Evolutionary conservation across 2,888 invertebrate genomes (phyloP).

Genomic region (Nebria salina): DNA sequence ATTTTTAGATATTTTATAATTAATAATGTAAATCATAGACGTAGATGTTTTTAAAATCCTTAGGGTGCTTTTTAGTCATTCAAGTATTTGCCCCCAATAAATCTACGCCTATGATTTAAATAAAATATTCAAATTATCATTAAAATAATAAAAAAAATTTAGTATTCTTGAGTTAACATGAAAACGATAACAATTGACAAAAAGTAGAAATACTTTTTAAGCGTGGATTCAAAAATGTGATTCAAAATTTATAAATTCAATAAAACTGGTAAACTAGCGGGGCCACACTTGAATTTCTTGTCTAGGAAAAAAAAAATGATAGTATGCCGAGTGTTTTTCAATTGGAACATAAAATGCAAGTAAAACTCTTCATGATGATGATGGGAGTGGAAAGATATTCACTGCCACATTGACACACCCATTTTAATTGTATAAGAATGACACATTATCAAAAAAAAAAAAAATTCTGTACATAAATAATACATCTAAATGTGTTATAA

Average conservation of each 20-base stretch:
- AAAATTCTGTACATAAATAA: constrained; percentile 44
- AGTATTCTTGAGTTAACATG: not conserved
- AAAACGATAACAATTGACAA: not conserved
- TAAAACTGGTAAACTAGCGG: constrained; percentile 2
- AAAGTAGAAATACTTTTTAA: not conserved
- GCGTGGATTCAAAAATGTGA: not conserved
- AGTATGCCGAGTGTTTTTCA: constrained; percentile 42
- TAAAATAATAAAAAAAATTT: not conserved
- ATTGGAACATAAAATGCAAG: constrained; percentile 37
- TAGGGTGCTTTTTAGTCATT: not conserved
- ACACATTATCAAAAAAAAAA: constrained; percentile 41
- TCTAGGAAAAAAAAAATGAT: constrained; percentile 42
- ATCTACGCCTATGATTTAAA: not conserved
- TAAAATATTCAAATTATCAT: not conserved
- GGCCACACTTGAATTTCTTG: constrained; percentile 28
- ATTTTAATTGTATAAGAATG: constrained; percentile 46
- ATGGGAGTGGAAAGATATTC: constrained; percentile 46
- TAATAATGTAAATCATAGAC: too few relatives aligned
- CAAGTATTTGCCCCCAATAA: not conserved
- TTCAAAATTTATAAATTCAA: not conserved
- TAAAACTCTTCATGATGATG: constrained; percentile 33
- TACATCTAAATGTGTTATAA: constrained; percentile 46
- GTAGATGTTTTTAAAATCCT: too few relatives aligned
- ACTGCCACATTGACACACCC: constrained; percentile 46
- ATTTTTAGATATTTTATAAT: too few relatives aligned